Base-by-base conservation (phyloP, 2,888 invertebrate genomes). In the Epinotia nisella region DNA sequence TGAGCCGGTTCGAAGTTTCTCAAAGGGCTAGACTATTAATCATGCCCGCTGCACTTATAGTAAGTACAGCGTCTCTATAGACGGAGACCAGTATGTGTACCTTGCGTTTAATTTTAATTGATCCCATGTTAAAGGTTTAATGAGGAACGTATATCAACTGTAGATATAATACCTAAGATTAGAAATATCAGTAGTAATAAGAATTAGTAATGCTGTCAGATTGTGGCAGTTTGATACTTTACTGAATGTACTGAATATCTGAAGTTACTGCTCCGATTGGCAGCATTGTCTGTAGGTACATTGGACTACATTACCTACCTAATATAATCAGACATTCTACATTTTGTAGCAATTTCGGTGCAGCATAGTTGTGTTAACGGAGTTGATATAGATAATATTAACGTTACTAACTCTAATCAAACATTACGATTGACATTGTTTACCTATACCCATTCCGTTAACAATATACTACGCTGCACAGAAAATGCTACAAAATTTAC, bases 1-100 rank as follows among this genome's bases (percentile, higher is more conserved):
- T 64, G 68, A 59, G 69, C 73, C 68, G 53, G 69, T 73, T 73
- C 29, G 35, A 62, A 67, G 41, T 69, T 69, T 58, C 49, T 64
- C 39, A 64, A 21, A 68, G 72, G 72, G 68, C 64, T 56, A 41
- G 21, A 7, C 65, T 11, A 73, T 73, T 64, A 59, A 69, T 64
- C 56, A 69, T 64, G 41, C 24, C 55, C 41, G 66, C 41, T 61
- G 70, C 72, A 24, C 70, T n/a, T 45, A n/a, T n/a, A 67, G 61
- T 56, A 61, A 67, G 61, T 56, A 49, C 72, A 68, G 39, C 21
- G 67, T 24, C 67, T 67, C 60, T 45, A 19, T 49, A 49, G 35
- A 41, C 39, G 49, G 39, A n/a, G 35, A 41, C 41, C 17, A 21
- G 53, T 59, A 45, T 60, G 41, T 55, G 21, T 60, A 45, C 17